phyloP scores from a whole-genome alignment of 2,797 vertebrate genomes.

The Heterohyrax brucei region DNA sequence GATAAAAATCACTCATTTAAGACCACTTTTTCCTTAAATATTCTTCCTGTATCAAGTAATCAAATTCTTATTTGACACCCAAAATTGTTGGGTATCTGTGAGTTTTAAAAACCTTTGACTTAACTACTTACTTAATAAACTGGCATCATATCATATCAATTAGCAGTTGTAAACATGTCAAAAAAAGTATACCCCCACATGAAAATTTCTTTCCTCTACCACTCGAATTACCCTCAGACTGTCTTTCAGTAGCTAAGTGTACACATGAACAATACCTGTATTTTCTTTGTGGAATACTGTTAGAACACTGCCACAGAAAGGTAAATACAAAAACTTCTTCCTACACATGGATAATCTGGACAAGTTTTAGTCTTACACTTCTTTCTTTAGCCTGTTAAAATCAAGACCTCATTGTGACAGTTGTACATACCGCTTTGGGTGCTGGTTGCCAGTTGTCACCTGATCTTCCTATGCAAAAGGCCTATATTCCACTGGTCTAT shows the following conservation, averaged over 20 bases:
- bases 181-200: background rate
- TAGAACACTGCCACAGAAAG: background rate
- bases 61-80: slow-evolving; percentile 65
- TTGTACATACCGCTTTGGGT: slow-evolving; percentile 21
- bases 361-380: slow-evolving; percentile 59
- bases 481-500: slow-evolving; percentile 41
- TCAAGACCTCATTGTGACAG: slow-evolving; percentile 48
- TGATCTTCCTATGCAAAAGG: slow-evolving; percentile 48
- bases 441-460: slow-evolving; percentile 31
- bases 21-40: slow-evolving; percentile 27
- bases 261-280: slow-evolving; percentile 25
- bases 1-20: slow-evolving; percentile 75
- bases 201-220: slow-evolving; percentile 16
- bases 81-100: background rate
- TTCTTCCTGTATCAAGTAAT: slow-evolving; percentile 56
- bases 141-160: background rate
- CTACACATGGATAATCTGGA: slow-evolving; percentile 39
- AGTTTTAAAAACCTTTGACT: slow-evolving; percentile 50
- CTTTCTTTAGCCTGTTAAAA: slow-evolving; percentile 73
- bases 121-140: background rate
- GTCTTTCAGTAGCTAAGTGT: slow-evolving; percentile 19
- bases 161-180: background rate
- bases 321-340: slow-evolving; percentile 60
- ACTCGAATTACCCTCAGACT: slow-evolving; percentile 30
- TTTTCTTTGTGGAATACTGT: slow-evolving; percentile 24